A percentile compares a stretch with the other conserved stretches of the same genome.
These are phyloP conservation scores for Hippoglossus hippoglossus DNA, from an alignment of 2,797 vertebrate species.

Conservation along the genomic window DNA sequence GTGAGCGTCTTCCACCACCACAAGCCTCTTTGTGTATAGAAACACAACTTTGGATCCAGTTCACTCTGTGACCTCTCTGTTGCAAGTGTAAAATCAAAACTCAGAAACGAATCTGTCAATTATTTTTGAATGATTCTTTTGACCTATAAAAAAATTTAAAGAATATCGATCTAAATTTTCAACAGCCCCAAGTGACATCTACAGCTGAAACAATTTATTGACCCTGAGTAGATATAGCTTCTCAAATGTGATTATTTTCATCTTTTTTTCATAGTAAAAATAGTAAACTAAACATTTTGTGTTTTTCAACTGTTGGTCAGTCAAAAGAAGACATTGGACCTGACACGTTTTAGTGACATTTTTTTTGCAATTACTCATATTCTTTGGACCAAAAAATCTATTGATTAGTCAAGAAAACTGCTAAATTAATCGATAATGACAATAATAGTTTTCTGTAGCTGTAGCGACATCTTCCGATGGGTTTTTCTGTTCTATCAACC, in stretches of 20 bases:
- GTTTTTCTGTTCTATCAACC: neutral
- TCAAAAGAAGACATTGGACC: too few species aligned
- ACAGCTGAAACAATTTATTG: too few species aligned
- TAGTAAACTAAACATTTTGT: neutral
- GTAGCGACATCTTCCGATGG: neutral
- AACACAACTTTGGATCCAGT: slow-evolving; percentile 14
- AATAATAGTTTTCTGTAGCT: neutral
- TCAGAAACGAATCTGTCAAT: neutral
- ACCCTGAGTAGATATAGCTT: too few species aligned
- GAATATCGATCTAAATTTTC: too few species aligned
- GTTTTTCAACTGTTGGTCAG: too few species aligned
- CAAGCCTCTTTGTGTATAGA: slow-evolving; percentile 6
- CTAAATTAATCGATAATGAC: neutral
- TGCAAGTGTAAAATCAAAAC: neutral
- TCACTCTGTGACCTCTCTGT: slow-evolving; percentile 6
- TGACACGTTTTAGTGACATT: neutral
- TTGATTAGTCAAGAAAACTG: neutral
- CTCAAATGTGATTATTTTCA: neutral
- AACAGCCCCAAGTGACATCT: too few species aligned
- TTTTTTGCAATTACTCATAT: neutral
- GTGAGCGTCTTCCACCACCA: slow-evolving; percentile 4
- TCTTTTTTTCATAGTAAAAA: neutral
- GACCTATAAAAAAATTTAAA: too few species aligned
- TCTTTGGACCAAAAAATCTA: neutral
- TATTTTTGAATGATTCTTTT: too few species aligned